Conservation (phyloP, 2,113 vertebrate species). For the Gnathonemus echidnorhynchus region DNA sequence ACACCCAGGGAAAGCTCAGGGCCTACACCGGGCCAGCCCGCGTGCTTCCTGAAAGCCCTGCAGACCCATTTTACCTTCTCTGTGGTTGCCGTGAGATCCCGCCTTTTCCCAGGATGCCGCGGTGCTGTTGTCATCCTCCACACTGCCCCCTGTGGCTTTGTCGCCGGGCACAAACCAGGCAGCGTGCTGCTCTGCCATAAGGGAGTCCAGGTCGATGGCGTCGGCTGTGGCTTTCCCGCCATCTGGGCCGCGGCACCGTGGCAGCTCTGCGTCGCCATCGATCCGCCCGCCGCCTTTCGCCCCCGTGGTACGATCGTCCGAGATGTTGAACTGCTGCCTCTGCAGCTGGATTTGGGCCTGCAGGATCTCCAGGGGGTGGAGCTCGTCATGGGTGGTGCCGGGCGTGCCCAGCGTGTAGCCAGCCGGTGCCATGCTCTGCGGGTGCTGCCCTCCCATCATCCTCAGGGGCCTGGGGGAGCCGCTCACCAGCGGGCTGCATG, state of each 20-base stretch:
- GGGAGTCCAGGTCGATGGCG: conserved; percentile 96
- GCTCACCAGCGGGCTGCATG: conserved; percentile 74
- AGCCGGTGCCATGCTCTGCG: conserved; percentile 69
- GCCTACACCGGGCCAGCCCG: background rate
- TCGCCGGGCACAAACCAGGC: conserved; percentile 93
- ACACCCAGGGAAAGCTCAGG: background rate
- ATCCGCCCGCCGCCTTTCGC: conserved; percentile 78
- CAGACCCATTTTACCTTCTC: conserved; percentile 80
- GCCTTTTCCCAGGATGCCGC: conserved; percentile 93
- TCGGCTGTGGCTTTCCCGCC: conserved; percentile 86
- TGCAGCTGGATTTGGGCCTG: conserved; percentile 99
- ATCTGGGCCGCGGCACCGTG: conserved; percentile 73
- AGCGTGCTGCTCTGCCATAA: conserved; percentile 97
- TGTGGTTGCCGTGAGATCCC: conserved; percentile 81
- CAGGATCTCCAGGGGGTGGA: conserved; percentile 95
- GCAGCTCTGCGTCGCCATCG: conserved; percentile 76
- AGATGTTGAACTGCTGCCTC: conserved; percentile 98
- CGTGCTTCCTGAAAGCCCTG: background rate
- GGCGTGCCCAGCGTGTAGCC: conserved; percentile 72
- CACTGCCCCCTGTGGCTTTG: conserved; percentile 87
- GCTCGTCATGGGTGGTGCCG: conserved; percentile 80
- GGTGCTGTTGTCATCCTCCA: conserved; percentile 87
- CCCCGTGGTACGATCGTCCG: conserved; percentile 90
- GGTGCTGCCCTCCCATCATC: conserved; percentile 78
- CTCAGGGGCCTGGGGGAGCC: conserved; percentile 80